phyloP scores from a whole-genome alignment of 2,797 vertebrate genomes.

The Morus bassanus region DNA sequence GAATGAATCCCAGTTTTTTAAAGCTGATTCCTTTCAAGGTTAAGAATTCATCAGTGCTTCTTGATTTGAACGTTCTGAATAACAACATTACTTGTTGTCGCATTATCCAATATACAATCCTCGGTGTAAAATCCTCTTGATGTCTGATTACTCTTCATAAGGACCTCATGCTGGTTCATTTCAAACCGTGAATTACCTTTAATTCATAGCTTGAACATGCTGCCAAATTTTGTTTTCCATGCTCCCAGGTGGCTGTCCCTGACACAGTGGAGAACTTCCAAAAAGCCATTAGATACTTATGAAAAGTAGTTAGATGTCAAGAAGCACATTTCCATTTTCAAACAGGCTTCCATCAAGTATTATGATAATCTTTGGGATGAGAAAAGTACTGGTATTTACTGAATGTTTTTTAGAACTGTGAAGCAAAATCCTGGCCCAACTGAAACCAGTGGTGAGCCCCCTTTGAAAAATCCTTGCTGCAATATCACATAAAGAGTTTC shows the following conservation, averaged over 20 bases:
- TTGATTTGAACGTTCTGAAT: slow-evolving; percentile 59
- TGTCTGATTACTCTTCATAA: slow-evolving; percentile 75
- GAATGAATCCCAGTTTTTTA: not conserved
- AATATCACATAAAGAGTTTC: not conserved
- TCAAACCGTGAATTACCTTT: slow-evolving; percentile 77
- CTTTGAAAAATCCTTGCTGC: not conserved
- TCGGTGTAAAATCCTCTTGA: slow-evolving; percentile 72
- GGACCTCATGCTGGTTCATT: slow-evolving; percentile 71
- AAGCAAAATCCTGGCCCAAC: not conserved
- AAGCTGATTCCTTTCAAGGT: slow-evolving; percentile 11
- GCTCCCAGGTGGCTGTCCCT: slow-evolving; percentile 71
- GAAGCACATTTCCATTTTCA: slow-evolving; percentile 42
- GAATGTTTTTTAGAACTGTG: not conserved
- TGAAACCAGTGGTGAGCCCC: not conserved
- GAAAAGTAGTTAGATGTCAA: slow-evolving; percentile 46
- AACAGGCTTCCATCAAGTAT: slow-evolving; percentile 20
- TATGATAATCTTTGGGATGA: not conserved
- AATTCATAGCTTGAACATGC: slow-evolving; percentile 70
- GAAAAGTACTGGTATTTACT: slow-evolving; percentile 9
- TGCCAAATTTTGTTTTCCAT: slow-evolving; percentile 73
- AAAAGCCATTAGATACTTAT: slow-evolving; percentile 66
- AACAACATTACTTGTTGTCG: slow-evolving; percentile 68
- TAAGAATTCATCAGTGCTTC: slow-evolving; percentile 34
- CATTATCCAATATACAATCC: slow-evolving; percentile 68
- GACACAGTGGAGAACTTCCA: slow-evolving; percentile 66